Base-by-base conservation (phyloP, 2,113 vertebrate species). In the Colinus virginianus region DNA sequence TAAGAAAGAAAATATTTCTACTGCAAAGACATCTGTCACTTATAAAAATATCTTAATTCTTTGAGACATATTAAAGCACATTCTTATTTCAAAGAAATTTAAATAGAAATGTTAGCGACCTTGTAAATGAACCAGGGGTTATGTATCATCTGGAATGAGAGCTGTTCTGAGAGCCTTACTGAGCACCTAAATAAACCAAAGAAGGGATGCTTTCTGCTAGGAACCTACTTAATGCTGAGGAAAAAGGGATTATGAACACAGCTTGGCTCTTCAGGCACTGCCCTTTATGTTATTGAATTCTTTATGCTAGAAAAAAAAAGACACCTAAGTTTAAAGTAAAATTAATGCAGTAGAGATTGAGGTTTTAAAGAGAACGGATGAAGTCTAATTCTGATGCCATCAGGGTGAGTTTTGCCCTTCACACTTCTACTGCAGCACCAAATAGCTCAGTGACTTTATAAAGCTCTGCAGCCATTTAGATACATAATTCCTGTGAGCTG, bases 1-100 rank as follows among this genome's bases (percentile, higher is more conserved):
- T 81, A n/a, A 42, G 59, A 80, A 87, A 69, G 11, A 43, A 91
- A 95, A 81, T 91, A 84, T 61, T 94, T 88, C 80, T 45, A 56
- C 84, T 62, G 93, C 67, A 81, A 95, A 95, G 70, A 70, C 26
- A 32, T 75, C 78, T 71, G 26, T 19, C 74, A 30, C 45, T 88
- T 78, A 86, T 19, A 63, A 63, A 63, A 40, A 63, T 62, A 40
- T 26, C 23, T 62, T 62, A 38, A 40, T 40, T 63, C 38, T 40
- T 40, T 40, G 61, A 63, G 25, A 15, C 30, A 20, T 42, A 66
- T 90, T 64, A 71, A 87, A 46, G 38, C 55, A 26, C 8, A 7
- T 20, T 55, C 46, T 84, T 36, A 38, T 84, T 88, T 88, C 59
- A 49, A 87, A 68, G 5, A 64, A 21, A 34, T 48, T 69, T 64